These are phyloP conservation scores for Holocentrus rufus DNA, from an alignment of 2,797 vertebrate species.

Conservation along the genomic window DNA sequence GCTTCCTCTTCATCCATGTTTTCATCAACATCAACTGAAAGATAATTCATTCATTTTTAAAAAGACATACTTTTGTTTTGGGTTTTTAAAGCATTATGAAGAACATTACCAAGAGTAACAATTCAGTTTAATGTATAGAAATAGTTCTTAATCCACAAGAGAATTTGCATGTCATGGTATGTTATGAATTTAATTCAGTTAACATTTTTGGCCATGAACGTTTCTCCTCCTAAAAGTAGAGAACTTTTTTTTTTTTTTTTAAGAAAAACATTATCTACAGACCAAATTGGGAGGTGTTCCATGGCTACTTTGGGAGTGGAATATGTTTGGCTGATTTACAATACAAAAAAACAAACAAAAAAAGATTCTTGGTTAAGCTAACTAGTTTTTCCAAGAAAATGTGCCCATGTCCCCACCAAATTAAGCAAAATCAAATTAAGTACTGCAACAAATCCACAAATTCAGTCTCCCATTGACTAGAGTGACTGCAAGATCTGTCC, in stretches of 20 bases:
- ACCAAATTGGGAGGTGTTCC: background rate
- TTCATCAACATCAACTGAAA: constrained; percentile 65
- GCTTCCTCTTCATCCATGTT: constrained; percentile 65
- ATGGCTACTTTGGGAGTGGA: background rate
- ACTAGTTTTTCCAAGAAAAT: background rate
- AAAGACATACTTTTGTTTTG: no score
- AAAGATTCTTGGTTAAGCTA: background rate
- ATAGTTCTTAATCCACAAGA: background rate
- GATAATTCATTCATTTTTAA: constrained; percentile 57
- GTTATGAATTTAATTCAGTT: no score
- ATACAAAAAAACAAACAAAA: background rate
- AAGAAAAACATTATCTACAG: background rate
- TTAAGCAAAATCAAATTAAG: background rate
- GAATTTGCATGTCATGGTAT: background rate
- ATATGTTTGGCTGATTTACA: background rate
- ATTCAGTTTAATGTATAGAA: background rate
- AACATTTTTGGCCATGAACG: background rate
- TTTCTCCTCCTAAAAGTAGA: background rate
- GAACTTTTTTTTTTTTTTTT: no score
- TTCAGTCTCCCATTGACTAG: background rate
- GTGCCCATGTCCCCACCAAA: background rate
- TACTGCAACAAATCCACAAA: background rate
- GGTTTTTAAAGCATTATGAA: no score
- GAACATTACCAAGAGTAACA: background rate
- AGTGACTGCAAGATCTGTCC: background rate